These are phyloP conservation scores for Eulacestoma nigropectus DNA, from an alignment of 2,113 vertebrate genomes.

Conservation along the genomic window DNA sequence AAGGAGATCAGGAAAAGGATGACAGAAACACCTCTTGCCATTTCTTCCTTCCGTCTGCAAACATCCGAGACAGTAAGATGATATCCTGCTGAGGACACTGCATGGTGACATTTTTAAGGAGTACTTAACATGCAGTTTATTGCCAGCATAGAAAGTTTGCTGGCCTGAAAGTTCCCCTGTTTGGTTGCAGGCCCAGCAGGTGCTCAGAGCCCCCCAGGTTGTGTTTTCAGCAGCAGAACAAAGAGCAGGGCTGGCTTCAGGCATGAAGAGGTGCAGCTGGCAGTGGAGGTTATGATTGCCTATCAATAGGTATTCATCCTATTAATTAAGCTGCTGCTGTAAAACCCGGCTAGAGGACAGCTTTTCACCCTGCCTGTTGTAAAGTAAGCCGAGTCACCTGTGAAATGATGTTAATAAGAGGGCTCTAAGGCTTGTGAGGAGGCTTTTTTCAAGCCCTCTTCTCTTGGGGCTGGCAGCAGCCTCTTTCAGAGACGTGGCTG, in stretches of 20 bases:
- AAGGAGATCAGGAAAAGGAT: background rate
- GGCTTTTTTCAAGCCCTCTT: background rate
- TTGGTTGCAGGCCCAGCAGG: background rate
- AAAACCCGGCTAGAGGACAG: background rate
- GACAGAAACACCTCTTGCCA: background rate
- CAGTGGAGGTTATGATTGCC: background rate
- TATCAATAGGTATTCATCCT: background rate
- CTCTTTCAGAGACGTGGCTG: background rate
- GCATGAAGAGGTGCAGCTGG: background rate
- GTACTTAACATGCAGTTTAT: background rate
- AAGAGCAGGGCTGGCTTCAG: background rate
- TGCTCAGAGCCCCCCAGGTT: background rate
- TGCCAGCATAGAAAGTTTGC: background rate
- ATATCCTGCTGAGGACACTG: background rate
- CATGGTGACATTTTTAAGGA: background rate
- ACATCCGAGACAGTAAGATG: background rate
- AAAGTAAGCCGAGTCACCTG: background rate
- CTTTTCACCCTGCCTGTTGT: background rate
- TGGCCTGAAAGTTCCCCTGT: background rate
- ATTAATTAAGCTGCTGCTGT: conserved; percentile 7
- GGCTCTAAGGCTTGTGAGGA: background rate
- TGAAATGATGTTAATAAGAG: background rate
- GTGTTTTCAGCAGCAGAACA: background rate
- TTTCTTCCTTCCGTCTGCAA: background rate
- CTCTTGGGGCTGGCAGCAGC: background rate